These are phyloP conservation scores for Ameiurus melas DNA, from an alignment of 2,113 vertebrate genomes.

Conservation along the genomic window DNA sequence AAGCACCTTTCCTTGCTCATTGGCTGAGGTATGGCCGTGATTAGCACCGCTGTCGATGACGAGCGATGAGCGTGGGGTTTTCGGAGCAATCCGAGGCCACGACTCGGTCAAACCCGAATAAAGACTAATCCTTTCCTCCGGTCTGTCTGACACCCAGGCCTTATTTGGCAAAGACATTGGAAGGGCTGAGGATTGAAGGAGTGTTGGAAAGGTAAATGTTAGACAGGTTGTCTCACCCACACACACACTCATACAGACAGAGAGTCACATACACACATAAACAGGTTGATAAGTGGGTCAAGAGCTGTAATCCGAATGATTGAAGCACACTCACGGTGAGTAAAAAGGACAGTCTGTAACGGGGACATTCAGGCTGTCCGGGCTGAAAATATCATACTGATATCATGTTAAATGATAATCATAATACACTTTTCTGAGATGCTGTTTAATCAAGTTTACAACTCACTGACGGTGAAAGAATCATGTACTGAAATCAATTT, in stretches of 20 bases:
- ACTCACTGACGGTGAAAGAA: no score
- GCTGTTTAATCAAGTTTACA: background rate
- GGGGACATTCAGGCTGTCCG: background rate
- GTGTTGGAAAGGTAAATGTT: constrained; percentile 1
- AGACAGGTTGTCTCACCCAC: background rate
- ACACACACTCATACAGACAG: background rate
- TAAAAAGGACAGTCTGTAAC: background rate
- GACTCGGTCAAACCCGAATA: constrained; percentile 14
- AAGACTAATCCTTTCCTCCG: constrained; percentile 27
- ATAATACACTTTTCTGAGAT: background rate
- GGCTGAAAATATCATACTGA: background rate
- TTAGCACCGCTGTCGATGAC: constrained; percentile 18
- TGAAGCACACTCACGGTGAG: background rate
- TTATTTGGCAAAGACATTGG: constrained; percentile 25
- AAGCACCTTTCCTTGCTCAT: background rate
- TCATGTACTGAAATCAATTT: background rate
- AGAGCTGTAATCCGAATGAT: constrained; percentile 49
- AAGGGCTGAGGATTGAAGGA: constrained; percentile 22
- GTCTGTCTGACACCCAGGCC: constrained; percentile 1
- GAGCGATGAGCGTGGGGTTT: background rate
- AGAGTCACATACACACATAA: background rate
- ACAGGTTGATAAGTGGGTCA: constrained; percentile 39
- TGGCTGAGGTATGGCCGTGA: background rate
- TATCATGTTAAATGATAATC: background rate
- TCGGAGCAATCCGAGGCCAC: constrained; percentile 18